Percentiles rank a stretch among this genome's conserved stretches.
Conservation (phyloP, 2,113 vertebrate genomes). For the Otus sunia region DNA sequence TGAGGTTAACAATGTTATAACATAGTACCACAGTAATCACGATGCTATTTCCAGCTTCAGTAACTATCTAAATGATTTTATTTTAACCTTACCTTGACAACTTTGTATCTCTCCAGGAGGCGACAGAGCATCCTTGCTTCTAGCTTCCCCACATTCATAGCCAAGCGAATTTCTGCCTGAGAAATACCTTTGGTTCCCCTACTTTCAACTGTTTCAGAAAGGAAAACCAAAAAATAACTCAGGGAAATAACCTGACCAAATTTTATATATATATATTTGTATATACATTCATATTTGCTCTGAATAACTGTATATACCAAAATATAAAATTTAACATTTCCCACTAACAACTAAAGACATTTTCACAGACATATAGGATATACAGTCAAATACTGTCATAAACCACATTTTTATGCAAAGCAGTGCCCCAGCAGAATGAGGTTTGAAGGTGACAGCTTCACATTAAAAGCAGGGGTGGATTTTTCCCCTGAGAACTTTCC, state of each 20-base stretch:
- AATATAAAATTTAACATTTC: neutral
- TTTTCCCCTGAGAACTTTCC: neutral
- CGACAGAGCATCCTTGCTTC: slow-evolving; percentile 93
- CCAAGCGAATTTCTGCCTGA: slow-evolving; percentile 80
- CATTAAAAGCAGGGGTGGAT: neutral
- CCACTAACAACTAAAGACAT: neutral
- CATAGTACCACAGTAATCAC: neutral
- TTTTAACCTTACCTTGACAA: slow-evolving; percentile 83
- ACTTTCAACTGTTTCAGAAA: slow-evolving; percentile 80
- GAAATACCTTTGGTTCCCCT: slow-evolving; percentile 88
- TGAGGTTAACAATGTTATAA: neutral
- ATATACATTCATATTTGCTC: neutral
- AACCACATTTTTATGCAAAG: neutral
- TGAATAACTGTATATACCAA: neutral
- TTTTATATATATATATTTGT: neutral
- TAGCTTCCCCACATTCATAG: slow-evolving; percentile 89
- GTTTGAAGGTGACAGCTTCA: neutral
- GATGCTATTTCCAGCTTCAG: neutral
- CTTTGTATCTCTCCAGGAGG: slow-evolving; percentile 83
- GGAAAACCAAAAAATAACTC: neutral
- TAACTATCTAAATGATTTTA: neutral
- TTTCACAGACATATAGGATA: neutral
- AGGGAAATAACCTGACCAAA: neutral
- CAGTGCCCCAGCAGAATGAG: neutral
- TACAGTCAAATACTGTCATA: neutral